Evolutionary conservation across 2,888 invertebrate species (phyloP).

Genomic region (Aspidiotus destructor): DNA sequence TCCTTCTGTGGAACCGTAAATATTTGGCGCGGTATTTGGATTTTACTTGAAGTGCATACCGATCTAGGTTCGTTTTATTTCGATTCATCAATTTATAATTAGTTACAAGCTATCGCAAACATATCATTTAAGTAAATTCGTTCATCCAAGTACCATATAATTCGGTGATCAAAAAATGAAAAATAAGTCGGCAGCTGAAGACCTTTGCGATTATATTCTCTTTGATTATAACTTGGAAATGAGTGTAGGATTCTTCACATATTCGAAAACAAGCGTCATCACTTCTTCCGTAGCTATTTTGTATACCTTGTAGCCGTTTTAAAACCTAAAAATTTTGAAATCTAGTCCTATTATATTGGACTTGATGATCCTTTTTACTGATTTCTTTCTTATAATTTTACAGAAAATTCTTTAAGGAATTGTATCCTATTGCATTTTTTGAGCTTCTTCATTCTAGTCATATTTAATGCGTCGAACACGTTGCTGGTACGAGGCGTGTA

Average conservation of each 20-base stretch:
- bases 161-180: no score
- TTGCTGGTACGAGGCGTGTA: slow-evolving; percentile 77
- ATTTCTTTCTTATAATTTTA: slow-evolving; percentile 37
- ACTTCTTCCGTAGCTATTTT: no score
- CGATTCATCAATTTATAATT: neutral
- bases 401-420: slow-evolving; percentile 63
- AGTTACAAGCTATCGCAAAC: no score
- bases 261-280: no score
- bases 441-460: slow-evolving; percentile 61
- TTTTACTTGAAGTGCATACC: slow-evolving; percentile 64
- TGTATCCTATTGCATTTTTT: slow-evolving; percentile 71
- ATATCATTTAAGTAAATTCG: no score
- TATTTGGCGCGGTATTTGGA: slow-evolving; percentile 83
- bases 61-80: slow-evolving; percentile 52
- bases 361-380: slow-evolving; percentile 2
- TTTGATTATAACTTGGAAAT: neutral
- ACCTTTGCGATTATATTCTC: neutral
- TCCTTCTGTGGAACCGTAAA: slow-evolving; percentile 74
- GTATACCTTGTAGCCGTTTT: no score
- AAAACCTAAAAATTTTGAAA: no score
- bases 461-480: slow-evolving; percentile 78
- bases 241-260: no score
- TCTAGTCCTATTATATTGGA: no score
- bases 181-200: no score
- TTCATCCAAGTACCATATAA: no score